A percentile compares a stretch with the other conserved stretches of the same genome.
phyloP scores from a whole-genome alignment of 1,140 invertebrate genomes.

The Trichomalopsis sarcophagae region DNA sequence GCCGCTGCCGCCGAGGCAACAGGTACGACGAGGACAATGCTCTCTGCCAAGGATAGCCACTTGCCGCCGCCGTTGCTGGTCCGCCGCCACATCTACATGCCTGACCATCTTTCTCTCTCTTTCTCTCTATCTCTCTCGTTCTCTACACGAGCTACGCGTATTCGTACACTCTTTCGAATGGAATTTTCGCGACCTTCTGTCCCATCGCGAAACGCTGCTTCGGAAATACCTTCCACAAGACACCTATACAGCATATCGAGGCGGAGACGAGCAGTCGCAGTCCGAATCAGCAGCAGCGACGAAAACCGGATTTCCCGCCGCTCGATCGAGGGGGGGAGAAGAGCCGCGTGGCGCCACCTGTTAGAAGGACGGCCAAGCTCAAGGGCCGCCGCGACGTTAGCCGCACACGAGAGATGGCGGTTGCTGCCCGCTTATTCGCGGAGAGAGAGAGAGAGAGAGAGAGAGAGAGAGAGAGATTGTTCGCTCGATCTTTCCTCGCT shows the following conservation, averaged over 20 bases:
- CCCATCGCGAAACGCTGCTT: too few relatives aligned
- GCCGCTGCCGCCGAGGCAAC: slow-evolving; percentile 43
- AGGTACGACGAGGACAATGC: slow-evolving; percentile 63
- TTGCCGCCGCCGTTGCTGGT: not conserved
- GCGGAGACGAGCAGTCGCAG: not conserved
- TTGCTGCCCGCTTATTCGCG: not conserved
- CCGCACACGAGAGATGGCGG: slow-evolving; percentile 13
- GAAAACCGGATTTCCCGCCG: slow-evolving; percentile 36
- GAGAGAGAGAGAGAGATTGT: not conserved
- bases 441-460: not conserved
- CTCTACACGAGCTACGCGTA: not conserved
- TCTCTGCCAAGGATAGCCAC: slow-evolving; percentile 66
- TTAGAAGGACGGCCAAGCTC: slow-evolving; percentile 54
- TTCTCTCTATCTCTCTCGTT: not conserved
- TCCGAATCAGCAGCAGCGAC: not conserved
- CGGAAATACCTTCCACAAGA: not conserved
- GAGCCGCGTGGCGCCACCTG: slow-evolving; percentile 57
- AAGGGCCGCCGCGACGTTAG: slow-evolving; percentile 11
- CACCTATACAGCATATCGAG: not conserved
- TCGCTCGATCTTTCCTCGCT: not conserved
- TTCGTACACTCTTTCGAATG: too few relatives aligned
- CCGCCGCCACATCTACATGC: slow-evolving; percentile 8
- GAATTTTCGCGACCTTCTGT: too few relatives aligned
- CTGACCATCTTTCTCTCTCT: not conserved
- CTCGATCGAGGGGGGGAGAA: slow-evolving; percentile 37